These are phyloP conservation scores for Gibbula magus DNA, from an alignment of 2,888 invertebrate species.

Conservation along the genomic window DNA sequence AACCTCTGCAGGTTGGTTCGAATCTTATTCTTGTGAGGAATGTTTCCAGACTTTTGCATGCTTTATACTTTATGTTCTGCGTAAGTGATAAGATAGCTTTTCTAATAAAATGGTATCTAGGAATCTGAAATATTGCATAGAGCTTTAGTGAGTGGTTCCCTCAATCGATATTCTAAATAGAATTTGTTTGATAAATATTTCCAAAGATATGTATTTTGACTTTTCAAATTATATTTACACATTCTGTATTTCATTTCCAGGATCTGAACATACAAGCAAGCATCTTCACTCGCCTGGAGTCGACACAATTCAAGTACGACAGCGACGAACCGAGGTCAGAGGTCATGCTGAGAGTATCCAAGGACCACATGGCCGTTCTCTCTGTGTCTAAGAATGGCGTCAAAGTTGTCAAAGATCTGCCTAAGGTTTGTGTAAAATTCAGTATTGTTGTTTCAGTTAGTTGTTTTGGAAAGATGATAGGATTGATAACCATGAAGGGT, in stretches of 20 bases:
- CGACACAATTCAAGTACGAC: slow-evolving; percentile 26
- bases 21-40: too few species aligned
- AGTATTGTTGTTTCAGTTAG: background rate
- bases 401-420: slow-evolving; percentile 52
- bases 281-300: slow-evolving; percentile 37
- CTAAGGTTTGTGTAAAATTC: slow-evolving; percentile 45
- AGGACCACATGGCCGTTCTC: slow-evolving; percentile 47
- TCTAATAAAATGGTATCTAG: too few species aligned
- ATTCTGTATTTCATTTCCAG: slow-evolving; percentile 44
- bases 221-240: too few species aligned
- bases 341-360: slow-evolving; percentile 44
- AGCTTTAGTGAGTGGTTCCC: too few species aligned
- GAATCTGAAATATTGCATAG: too few species aligned
- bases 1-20: too few species aligned
- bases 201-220: too few species aligned
- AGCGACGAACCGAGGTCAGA: slow-evolving; percentile 18
- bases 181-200: too few species aligned
- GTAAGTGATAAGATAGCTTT: too few species aligned
- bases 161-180: too few species aligned
- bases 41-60: too few species aligned
- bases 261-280: slow-evolving; percentile 47
- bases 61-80: too few species aligned
- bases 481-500: background rate
- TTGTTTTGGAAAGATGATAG: background rate
- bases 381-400: slow-evolving; percentile 41